phyloP scores from a whole-genome alignment of 2,888 invertebrate species.

The Venustoraphidia nigricollis region DNA sequence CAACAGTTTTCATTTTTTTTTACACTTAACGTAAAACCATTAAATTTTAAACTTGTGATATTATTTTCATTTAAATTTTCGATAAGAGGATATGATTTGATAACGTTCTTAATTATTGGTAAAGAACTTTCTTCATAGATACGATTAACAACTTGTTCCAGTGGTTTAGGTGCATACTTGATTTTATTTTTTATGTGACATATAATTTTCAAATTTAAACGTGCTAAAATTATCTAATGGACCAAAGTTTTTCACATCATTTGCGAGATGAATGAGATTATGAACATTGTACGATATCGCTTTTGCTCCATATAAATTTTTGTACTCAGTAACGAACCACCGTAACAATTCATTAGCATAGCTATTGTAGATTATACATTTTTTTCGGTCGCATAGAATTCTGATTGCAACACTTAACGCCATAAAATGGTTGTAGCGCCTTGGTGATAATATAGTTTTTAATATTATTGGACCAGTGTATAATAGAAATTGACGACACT shows the following conservation, averaged over 20 bases:
- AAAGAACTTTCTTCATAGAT: conserved; percentile 3
- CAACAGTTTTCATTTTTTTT: conserved; percentile 8
- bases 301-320: conserved; percentile 11
- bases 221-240: conserved; percentile 13
- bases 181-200: conserved; percentile 11
- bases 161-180: conserved; percentile 10
- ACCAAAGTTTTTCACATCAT: conserved; percentile 11
- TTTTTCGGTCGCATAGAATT: conserved; percentile 10
- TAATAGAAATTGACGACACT: conserved; percentile 11
- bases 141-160: conserved; percentile 13
- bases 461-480: conserved; percentile 15
- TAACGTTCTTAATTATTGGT: conserved; percentile 1
- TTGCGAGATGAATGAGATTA: conserved; percentile 13
- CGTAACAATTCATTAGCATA: conserved; percentile 12
- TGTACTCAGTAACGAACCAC: conserved; percentile 12
- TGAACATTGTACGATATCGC: conserved; percentile 14
- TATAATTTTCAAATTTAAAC: conserved; percentile 13
- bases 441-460: conserved; percentile 8
- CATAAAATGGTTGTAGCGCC: conserved; percentile 12
- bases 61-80: conserved; percentile 1
- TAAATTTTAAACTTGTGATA: conserved; percentile 6
- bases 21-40: conserved; percentile 5
- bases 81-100: conserved; percentile 5
- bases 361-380: conserved; percentile 8
- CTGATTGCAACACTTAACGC: conserved; percentile 11